Percentiles rank a stretch among this genome's conserved stretches.
phyloP scores from a whole-genome alignment of 1,140 invertebrate species.

The Brachionus angularis region DNA sequence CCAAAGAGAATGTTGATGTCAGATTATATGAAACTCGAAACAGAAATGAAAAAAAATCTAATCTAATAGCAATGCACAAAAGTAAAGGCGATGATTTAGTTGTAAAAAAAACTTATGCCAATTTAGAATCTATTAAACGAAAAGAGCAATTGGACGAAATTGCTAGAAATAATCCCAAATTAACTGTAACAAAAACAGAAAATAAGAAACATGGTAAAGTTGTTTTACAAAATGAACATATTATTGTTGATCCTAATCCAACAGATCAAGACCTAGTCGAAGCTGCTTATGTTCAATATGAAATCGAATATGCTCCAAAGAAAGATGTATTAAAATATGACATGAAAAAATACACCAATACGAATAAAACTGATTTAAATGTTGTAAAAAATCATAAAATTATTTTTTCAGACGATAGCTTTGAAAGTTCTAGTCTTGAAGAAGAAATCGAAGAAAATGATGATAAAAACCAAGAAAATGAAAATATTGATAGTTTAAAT shows the following conservation, averaged over 20 bases:
- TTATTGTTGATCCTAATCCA: too few species aligned
- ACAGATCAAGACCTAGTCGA: background rate
- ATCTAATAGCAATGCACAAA: slow-evolving; percentile 18
- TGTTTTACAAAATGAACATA: too few species aligned
- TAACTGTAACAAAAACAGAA: too few species aligned
- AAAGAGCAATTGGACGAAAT: background rate
- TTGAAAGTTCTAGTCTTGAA: background rate
- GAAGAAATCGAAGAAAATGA: background rate
- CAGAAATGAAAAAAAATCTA: slow-evolving; percentile 31
- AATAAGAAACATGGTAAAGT: too few species aligned
- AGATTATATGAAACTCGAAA: slow-evolving; percentile 16
- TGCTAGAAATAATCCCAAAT: too few species aligned
- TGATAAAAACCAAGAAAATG: background rate
- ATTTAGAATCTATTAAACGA: slow-evolving; percentile 19
- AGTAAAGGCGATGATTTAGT: slow-evolving; percentile 8
- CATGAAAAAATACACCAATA: background rate
- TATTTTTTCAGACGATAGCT: background rate
- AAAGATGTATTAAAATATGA: slow-evolving; percentile 23
- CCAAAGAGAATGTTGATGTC: slow-evolving; percentile 24
- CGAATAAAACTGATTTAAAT: too few species aligned
- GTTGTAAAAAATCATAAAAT: background rate
- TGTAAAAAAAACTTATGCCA: slow-evolving; percentile 25
- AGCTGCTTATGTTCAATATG: background rate
- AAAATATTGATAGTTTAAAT: too few species aligned
- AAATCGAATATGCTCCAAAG: slow-evolving; percentile 20